phyloP scores from a whole-genome alignment of 2,113 vertebrate species.

The Toxostoma redivivum region DNA sequence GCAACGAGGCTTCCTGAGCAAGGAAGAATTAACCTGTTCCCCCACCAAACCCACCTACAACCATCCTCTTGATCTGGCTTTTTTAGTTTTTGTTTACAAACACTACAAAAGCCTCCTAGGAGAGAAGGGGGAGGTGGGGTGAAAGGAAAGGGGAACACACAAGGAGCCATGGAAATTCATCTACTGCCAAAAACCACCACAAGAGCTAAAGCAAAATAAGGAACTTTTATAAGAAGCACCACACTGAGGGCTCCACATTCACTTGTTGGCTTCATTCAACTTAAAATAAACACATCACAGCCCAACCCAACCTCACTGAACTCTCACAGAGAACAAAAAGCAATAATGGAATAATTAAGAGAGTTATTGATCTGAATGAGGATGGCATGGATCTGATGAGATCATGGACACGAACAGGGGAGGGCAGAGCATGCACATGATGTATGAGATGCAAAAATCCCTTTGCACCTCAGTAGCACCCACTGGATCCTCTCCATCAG shows the following conservation, averaged over 20 bases:
- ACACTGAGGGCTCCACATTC: not conserved
- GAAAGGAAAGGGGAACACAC: not conserved
- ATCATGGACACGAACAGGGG: rapidly evolving
- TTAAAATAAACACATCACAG: not conserved
- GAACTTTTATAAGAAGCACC: not conserved
- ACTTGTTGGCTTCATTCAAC: not conserved
- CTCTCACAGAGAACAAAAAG: not conserved
- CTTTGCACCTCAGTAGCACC: not conserved
- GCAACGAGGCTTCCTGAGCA: not conserved
- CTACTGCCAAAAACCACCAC: not conserved
- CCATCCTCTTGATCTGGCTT: rapidly evolving
- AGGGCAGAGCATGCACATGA: rapidly evolving
- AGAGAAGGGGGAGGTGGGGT: not conserved
- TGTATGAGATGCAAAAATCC: rapidly evolving
- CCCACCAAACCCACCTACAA: rapidly evolving
- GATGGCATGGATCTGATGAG: not conserved
- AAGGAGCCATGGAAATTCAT: not conserved
- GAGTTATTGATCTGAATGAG: not conserved
- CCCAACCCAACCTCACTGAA: not conserved
- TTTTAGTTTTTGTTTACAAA: not conserved
- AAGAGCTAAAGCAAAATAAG: not conserved
- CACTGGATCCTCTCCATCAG: not conserved
- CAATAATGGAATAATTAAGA: not conserved
- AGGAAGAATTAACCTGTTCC: not conserved
- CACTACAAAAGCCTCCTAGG: not conserved